Conservation (phyloP, 1,140 invertebrate species). For the Orchesella cincta region DNA sequence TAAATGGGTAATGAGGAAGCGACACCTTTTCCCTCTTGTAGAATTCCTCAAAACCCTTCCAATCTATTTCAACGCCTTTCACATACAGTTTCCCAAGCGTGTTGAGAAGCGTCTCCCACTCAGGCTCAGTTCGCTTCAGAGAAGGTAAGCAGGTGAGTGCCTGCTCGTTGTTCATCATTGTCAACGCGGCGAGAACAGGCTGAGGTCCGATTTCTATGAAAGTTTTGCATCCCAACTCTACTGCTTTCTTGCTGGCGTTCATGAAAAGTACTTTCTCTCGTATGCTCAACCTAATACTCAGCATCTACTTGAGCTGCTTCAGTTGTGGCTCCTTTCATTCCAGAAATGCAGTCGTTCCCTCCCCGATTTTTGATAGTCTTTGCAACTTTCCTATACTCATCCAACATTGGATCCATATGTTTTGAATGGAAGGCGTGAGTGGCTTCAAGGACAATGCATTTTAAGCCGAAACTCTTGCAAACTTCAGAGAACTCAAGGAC, state of each 20-base stretch:
- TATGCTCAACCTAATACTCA: slow-evolving; percentile 2
- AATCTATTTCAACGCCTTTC: slow-evolving; percentile 33
- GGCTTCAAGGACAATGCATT: background rate
- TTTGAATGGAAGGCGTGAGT: slow-evolving; percentile 24
- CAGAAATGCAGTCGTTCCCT: background rate
- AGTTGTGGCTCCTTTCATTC: background rate
- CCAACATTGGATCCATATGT: slow-evolving; percentile 5
- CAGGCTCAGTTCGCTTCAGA: slow-evolving; percentile 30
- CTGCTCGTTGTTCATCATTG: background rate
- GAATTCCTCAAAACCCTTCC: slow-evolving; percentile 26
- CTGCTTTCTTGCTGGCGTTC: background rate
- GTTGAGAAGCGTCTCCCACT: slow-evolving; percentile 32
- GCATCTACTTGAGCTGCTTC: background rate
- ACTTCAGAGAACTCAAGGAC: background rate
- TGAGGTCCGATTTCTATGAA: background rate
- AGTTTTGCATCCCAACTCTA: background rate
- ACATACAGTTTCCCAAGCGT: slow-evolving; percentile 33
- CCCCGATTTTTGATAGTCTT: background rate
- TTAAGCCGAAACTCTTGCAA: background rate
- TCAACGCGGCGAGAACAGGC: background rate
- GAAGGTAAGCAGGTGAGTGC: slow-evolving; percentile 21
- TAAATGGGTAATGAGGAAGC: slow-evolving; percentile 36
- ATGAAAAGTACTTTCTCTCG: background rate
- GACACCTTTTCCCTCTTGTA: background rate
- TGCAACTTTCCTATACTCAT: slow-evolving; percentile 7